A percentile compares a stretch with the other conserved stretches of the same genome.
phyloP scores from a whole-genome alignment of 37 sponge, comb jelly and placozoan genomes.

The Petrosia ficiformis region DNA sequence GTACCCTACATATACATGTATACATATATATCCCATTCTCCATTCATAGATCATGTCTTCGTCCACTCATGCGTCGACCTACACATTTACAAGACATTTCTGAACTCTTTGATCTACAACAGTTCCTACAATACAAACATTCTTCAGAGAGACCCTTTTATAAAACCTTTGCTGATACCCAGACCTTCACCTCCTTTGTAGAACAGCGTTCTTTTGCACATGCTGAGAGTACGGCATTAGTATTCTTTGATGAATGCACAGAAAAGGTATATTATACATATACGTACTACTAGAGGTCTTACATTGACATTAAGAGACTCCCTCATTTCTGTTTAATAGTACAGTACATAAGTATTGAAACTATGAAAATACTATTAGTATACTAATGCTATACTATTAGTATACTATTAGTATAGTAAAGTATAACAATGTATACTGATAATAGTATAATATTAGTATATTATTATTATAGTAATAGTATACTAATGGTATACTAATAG shows the following conservation, averaged over 20 bases:
- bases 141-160: constrained; percentile 59
- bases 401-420: background rate
- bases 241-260: constrained; percentile 84
- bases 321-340: too few relatives aligned
- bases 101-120: constrained; percentile 43
- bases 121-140: constrained; percentile 56
- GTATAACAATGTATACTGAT: too few relatives aligned
- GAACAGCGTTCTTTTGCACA: constrained; percentile 74
- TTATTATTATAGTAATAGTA: too few relatives aligned
- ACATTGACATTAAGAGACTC: too few relatives aligned
- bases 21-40: background rate
- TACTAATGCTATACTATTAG: too few relatives aligned
- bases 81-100: constrained; percentile 33
- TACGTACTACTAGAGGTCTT: background rate
- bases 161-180: constrained; percentile 68
- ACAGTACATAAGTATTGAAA: too few relatives aligned
- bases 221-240: constrained; percentile 38
- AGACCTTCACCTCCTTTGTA: constrained; percentile 73
- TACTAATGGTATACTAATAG: too few relatives aligned
- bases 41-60: constrained; percentile 27
- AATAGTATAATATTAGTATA: too few relatives aligned
- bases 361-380: too few relatives aligned
- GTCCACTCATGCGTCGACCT: constrained; percentile 31
- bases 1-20: background rate
- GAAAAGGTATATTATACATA: constrained; percentile 54